Evolutionary conservation across 2,888 invertebrate species (phyloP), one percentile per base, ranked within the genome.

Genomic region (Tenthredo amoena): DNA sequence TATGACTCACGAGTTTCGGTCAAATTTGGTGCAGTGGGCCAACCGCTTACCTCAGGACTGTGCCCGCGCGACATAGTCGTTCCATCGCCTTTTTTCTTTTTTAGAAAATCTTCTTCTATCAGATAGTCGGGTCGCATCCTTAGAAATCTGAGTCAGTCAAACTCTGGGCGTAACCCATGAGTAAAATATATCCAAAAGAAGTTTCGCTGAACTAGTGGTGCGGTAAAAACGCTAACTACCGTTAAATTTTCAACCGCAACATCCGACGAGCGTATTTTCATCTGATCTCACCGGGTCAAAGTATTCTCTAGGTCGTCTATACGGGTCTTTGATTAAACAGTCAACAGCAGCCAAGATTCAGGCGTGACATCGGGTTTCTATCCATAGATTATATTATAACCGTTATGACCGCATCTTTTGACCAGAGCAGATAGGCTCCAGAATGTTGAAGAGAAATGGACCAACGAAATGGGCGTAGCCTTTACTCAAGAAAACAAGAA

Each of bases 11-110:
- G 50, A 81, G 81, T 62, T 81, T 62, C 21, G 58, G 40, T 40
- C 26, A 62, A 62, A 81, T 81, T 79, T 62, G 40, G 37, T 81
- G 62, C 81, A 81, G 81, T 81, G 62, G 81, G 81, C 58, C 81
- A 81, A 81, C 37, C n/a, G 77, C 77, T 50, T 55, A 55, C 15
- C 77, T 76, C 76, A 47, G 76, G 47, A n/a, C 34, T 72, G 72
- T 72, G n/a, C 40, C n/a, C 40, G 37, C 34, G 34, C 72, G 72
- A 37, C 72, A n/a, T 15, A 26, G 55, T 34, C 55, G 37, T 40
- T 37, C 40, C 26, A 21, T 62, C 40, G n/a, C 50, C 21, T 62
- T 62, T 58, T 81, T 40, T 58, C 62, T 37, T 47, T 76, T n/a
- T 37, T 62, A 21, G 58, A 81, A 50, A 58, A 21, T 81, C 26